Base-by-base conservation (phyloP, 2,888 invertebrate species). In the Frankliniella intonsa region DNA sequence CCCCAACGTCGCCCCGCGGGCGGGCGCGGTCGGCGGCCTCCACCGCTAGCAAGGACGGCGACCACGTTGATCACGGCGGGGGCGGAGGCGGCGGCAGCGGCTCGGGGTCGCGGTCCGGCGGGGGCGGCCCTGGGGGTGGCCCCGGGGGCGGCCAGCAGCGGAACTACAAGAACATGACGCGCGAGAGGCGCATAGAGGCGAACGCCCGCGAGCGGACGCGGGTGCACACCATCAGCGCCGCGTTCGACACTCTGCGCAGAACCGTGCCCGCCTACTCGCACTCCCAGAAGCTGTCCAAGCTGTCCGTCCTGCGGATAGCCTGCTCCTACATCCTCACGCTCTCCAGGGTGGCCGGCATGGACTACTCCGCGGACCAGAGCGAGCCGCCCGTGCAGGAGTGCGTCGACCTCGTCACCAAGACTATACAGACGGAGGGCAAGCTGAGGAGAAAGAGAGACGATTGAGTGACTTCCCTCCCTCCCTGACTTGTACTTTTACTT, bases 121-220 rank as follows among this genome's bases (percentile, higher is more conserved):
- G 22, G 8, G 25, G 3, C 69, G 25, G 11, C 9, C 1, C 22
- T 11, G 69, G 69, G 8, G 25, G 3, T 22, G 25, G 11, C 9
- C 1, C 22, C 3, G 69, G 69, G 9, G 69, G 25, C 22, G 69
- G 82, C 79, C 86, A 94, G 84, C 95, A 95, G 86, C 90, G 96
- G 84, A 97, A 97, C 87, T 97, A 97, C 88, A 97, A 97, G 87
- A 97, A 97, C 87, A 97, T 97, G 97, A 97, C 96, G 0, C 90
- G 96, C 27, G 97, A 97, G 87, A 89, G 97, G 85, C 90, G 97
- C 84, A 96, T 97, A 86, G 97, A 98, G 87, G 97, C 97, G 0
- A 98, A 98, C 87, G 97, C 97, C 0, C 90, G 97, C 9, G 97
- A 98, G 87, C 89, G 97, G 83, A 96, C 97, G 10, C 90, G 97